phyloP scores from a whole-genome alignment of 2,888 invertebrate species.

The Protophormia terraenovae region DNA sequence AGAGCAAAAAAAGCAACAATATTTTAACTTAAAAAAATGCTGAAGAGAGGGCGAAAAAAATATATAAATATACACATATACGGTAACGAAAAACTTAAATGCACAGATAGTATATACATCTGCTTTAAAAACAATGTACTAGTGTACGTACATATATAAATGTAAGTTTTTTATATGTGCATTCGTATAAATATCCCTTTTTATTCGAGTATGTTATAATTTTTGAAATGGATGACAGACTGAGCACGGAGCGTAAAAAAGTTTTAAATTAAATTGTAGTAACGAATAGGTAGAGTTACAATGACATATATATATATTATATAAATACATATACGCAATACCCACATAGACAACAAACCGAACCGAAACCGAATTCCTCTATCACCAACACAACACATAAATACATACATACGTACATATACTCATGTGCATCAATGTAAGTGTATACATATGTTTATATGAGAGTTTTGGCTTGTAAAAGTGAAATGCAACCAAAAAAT shows the following conservation, averaged over 20 bases:
- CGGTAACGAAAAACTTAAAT: background rate
- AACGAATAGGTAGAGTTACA: conserved; percentile 45
- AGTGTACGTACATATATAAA: background rate
- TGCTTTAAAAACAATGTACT: background rate
- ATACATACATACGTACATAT: too few species aligned
- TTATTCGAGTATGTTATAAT: conserved; percentile 36
- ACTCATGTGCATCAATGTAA: background rate
- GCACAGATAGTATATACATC: background rate
- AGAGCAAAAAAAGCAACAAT: conserved; percentile 16
- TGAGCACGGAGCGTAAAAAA: conserved; percentile 44
- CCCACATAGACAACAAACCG: background rate
- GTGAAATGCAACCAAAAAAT: conserved; percentile 38
- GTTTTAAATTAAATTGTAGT: conserved; percentile 64
- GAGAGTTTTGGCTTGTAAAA: conserved; percentile 20
- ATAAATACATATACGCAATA: background rate
- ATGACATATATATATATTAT: conserved; percentile 8
- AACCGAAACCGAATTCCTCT: conserved; percentile 2
- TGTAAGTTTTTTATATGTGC: background rate
- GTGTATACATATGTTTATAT: background rate
- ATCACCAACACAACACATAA: background rate
- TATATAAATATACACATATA: too few species aligned
- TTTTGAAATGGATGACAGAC: conserved; percentile 61
- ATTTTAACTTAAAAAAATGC: conserved; percentile 11
- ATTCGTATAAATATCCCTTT: background rate
- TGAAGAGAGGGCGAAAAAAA: background rate